These are phyloP conservation scores for Epizoanthus ramosus DNA, from an alignment of 92 coral and sea anemone species.

Conservation along the genomic window DNA sequence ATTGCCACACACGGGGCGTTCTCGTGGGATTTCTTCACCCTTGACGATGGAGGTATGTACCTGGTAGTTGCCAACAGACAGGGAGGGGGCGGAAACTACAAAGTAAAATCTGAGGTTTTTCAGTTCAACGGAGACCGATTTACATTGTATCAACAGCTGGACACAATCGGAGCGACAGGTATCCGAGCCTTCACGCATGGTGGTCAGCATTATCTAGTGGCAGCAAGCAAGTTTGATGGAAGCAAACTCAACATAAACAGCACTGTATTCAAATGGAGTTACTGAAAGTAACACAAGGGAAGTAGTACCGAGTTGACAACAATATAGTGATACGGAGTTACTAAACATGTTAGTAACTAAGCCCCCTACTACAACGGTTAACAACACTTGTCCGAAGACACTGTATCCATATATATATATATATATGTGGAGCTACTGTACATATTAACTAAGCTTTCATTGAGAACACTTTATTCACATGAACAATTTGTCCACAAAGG, in stretches of 20 bases:
- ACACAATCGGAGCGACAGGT: background rate
- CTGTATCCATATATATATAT: too few species aligned
- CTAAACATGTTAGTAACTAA: too few species aligned
- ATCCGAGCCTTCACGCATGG: background rate
- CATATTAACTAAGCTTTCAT: too few species aligned
- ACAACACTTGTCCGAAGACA: too few species aligned
- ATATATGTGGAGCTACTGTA: too few species aligned
- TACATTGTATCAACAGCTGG: background rate
- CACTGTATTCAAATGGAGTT: conserved; percentile 4
- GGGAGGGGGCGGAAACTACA: background rate
- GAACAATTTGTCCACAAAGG: too few species aligned
- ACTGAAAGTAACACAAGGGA: background rate
- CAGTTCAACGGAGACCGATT: background rate
- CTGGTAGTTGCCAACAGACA: background rate
- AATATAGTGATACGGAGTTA: too few species aligned
- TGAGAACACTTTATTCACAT: too few species aligned
- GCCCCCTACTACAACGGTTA: too few species aligned
- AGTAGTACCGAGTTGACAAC: too few species aligned
- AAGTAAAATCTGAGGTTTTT: background rate
- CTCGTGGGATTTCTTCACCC: background rate
- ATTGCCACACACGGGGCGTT: background rate
- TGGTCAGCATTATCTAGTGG: background rate
- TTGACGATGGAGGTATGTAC: background rate
- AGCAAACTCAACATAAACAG: background rate
- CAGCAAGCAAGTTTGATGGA: background rate